Evolutionary conservation across 2,113 vertebrate genomes (phyloP).

Genomic region (Macaca nemestrina): DNA sequence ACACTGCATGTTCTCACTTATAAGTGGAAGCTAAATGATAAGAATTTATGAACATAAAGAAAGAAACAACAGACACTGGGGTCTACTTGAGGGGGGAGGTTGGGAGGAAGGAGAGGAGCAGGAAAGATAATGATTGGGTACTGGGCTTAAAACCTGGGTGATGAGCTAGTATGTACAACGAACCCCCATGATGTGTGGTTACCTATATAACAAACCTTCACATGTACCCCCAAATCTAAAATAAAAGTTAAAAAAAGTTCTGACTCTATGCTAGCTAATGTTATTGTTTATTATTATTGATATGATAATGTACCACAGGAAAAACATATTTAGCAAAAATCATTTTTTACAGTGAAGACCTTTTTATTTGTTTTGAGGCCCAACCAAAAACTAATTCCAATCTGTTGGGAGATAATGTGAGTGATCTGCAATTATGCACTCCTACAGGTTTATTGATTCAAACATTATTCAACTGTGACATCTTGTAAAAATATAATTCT

Average conservation of each 20-base stretch:
- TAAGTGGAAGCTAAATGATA: no score
- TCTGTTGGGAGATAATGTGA: background rate
- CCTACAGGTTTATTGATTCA: background rate
- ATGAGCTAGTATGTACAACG: no score
- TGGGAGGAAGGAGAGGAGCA: no score
- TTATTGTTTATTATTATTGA: background rate
- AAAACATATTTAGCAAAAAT: conserved; percentile 16
- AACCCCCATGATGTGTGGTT: no score
- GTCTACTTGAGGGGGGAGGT: no score
- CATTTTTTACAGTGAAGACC: background rate
- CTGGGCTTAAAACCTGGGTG: no score
- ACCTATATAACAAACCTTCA: no score
- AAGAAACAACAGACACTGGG: no score
- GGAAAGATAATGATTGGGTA: no score
- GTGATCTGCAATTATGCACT: background rate
- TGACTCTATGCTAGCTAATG: background rate
- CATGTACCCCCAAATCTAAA: no score
- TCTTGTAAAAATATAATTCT: background rate
- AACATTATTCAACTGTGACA: background rate
- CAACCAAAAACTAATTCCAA: background rate
- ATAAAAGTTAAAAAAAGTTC: background rate
- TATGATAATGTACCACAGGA: background rate
- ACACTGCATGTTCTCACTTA: no score
- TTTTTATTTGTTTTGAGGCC: conserved; percentile 34
- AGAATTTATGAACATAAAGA: no score